phyloP scores from a whole-genome alignment of 2,113 vertebrate species.

The Bucco capensis region DNA sequence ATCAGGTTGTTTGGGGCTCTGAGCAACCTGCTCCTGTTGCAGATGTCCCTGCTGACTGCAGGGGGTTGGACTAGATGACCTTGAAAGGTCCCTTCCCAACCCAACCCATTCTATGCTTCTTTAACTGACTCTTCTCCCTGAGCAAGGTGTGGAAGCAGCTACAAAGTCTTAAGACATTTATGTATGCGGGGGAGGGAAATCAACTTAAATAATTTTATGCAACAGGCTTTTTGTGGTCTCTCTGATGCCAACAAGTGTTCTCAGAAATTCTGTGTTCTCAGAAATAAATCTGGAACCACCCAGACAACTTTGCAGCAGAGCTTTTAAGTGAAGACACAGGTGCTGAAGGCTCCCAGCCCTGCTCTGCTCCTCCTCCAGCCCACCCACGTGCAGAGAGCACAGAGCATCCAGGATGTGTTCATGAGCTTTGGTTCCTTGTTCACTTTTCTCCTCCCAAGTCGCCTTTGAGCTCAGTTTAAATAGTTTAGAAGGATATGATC shows the following conservation, averaged over 20 bases:
- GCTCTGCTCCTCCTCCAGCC: background rate
- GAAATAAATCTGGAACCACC: background rate
- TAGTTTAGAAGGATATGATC: background rate
- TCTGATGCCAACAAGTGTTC: background rate
- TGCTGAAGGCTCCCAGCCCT: background rate
- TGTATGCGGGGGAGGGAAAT: background rate
- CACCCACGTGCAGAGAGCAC: background rate
- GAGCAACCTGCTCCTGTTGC: too few relatives aligned
- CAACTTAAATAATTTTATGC: background rate
- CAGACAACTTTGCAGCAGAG: background rate
- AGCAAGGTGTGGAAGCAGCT: background rate
- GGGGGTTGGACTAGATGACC: too few relatives aligned
- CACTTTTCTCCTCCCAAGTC: background rate
- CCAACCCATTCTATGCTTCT: too few relatives aligned
- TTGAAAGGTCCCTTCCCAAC: too few relatives aligned
- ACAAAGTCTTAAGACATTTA: background rate
- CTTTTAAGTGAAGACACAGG: background rate
- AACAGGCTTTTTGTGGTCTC: background rate
- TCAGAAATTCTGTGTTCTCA: background rate
- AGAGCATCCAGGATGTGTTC: accelerated
- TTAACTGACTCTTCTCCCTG: background rate
- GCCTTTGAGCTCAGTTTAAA: background rate
- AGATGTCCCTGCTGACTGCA: too few relatives aligned
- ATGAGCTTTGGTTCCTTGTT: background rate
- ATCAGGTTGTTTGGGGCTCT: too few relatives aligned